Conservation (phyloP, 2,888 invertebrate species). For the Drosophila fungiperda region DNA sequence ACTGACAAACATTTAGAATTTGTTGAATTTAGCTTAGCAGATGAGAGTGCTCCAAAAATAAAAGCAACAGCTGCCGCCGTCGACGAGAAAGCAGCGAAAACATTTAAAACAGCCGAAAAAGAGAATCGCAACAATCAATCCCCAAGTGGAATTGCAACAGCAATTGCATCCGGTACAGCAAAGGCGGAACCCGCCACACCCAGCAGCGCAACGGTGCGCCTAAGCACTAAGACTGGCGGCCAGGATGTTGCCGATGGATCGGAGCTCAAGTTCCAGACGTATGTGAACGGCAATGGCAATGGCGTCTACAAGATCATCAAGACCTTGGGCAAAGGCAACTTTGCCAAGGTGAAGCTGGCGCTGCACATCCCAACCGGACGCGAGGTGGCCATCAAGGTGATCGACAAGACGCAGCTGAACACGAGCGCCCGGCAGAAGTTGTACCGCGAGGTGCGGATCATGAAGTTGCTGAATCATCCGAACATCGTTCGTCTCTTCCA, state of each 20-base stretch:
- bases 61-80: conserved; percentile 47
- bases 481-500: conserved; percentile 99
- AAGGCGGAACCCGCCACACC: conserved; percentile 58
- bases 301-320: conserved; percentile 99
- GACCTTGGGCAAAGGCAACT: conserved; percentile 99
- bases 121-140: conserved; percentile 50
- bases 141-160: conserved; percentile 4
- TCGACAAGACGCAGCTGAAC: conserved; percentile 99
- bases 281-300: conserved; percentile 87
- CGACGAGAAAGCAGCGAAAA: conserved; percentile 51
- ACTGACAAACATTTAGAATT: conserved; percentile 63
- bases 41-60: conserved; percentile 59
- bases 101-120: conserved; percentile 60
- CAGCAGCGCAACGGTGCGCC: conserved; percentile 38
- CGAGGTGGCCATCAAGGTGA: conserved; percentile 99
- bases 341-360: conserved; percentile 99
- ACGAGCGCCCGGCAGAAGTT: conserved; percentile 99
- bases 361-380: conserved; percentile 99
- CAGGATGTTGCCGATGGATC: conserved; percentile 58
- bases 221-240: conserved; percentile 24
- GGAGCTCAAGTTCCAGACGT: conserved; percentile 64
- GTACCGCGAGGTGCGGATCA: conserved; percentile 94
- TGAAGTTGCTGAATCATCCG: conserved; percentile 99
- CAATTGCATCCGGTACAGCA: conserved; percentile 16
- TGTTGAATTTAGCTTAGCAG: conserved; percentile 60